These are phyloP conservation scores for Ptilodon capucinus DNA, from an alignment of 2,888 invertebrate species.

Conservation along the genomic window DNA sequence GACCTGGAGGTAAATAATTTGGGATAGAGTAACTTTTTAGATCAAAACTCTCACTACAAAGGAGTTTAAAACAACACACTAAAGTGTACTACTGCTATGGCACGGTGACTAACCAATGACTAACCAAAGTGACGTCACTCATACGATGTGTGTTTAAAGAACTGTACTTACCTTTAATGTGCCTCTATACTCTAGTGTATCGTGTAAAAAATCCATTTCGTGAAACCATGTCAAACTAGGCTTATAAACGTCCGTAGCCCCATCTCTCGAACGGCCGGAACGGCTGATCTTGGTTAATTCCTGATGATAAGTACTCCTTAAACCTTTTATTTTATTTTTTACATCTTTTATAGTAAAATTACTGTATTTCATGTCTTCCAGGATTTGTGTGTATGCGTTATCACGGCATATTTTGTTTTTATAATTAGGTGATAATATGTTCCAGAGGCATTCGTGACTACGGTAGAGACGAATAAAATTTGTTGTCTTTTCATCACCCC, in stretches of 20 bases:
- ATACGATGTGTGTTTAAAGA: too few relatives aligned
- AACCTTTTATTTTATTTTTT: neutral
- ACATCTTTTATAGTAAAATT: too few relatives aligned
- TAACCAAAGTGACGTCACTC: too few relatives aligned
- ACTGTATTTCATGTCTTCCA: neutral
- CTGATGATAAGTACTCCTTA: constrained; percentile 1
- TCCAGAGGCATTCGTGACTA: constrained; percentile 19
- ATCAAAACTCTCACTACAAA: too few relatives aligned
- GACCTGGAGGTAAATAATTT: too few relatives aligned
- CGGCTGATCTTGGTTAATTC: constrained; percentile 1
- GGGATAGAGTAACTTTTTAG: too few relatives aligned
- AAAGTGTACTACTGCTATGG: too few relatives aligned
- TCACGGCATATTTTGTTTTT: constrained; percentile 18
- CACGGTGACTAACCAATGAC: too few relatives aligned
- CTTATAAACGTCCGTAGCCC: constrained; percentile 1
- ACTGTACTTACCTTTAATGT: neutral
- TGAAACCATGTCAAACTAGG: constrained; percentile 12
- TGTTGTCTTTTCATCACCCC: constrained; percentile 19
- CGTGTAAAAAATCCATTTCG: constrained; percentile 13
- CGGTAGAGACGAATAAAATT: constrained; percentile 18
- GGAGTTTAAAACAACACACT: too few relatives aligned
- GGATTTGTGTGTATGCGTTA: constrained; percentile 11
- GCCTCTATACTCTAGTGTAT: neutral
- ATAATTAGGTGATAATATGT: constrained; percentile 14
- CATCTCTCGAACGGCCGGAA: neutral